Evolutionary conservation across 2,797 vertebrate genomes (phyloP).

Genomic region (Rhyacichthys aspro): DNA sequence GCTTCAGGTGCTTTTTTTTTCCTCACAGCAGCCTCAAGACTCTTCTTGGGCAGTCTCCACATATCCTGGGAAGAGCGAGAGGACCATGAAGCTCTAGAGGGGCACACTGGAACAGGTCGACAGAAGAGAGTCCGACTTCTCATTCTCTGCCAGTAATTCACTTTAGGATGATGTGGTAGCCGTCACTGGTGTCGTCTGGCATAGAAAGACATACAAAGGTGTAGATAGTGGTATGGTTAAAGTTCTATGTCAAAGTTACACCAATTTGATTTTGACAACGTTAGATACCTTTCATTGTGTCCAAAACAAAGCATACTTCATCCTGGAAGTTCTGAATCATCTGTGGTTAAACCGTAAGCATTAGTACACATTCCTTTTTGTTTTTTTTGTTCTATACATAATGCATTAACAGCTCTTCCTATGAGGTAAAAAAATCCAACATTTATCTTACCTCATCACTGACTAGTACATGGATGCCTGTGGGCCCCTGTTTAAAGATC

Average conservation of each 20-base stretch:
- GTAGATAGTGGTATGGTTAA: conserved; percentile 21
- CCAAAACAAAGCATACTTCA: conserved; percentile 95
- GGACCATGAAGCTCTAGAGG: conserved; percentile 48
- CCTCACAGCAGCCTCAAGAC: conserved; percentile 50
- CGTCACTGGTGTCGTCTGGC: conserved; percentile 91
- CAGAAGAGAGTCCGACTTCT: conserved; percentile 43
- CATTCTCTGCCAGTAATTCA: conserved; percentile 69
- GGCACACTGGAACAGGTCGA: conserved; percentile 40
- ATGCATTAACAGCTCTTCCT: too few species aligned
- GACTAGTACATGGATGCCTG: conserved; percentile 94
- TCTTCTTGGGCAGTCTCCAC: conserved; percentile 37
- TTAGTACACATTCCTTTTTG: too few species aligned
- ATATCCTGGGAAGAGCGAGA: conserved; percentile 49
- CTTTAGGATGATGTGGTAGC: conserved; percentile 97
- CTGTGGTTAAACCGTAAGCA: conserved; percentile 64
- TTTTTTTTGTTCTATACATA: too few species aligned
- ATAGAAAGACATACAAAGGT: conserved; percentile 7
- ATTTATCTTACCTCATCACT: conserved; percentile 88
- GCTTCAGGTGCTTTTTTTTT: conserved; percentile 27
- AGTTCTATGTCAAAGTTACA: conserved; percentile 3
- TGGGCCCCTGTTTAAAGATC: conserved; percentile 96
- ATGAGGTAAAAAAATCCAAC: neutral
- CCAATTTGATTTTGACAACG: neutral
- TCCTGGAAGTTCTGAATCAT: conserved; percentile 99
- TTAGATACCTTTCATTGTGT: conserved; percentile 95